Evolutionary conservation across 1,140 invertebrate species (phyloP).

Genomic region (Lepidostoma basale): DNA sequence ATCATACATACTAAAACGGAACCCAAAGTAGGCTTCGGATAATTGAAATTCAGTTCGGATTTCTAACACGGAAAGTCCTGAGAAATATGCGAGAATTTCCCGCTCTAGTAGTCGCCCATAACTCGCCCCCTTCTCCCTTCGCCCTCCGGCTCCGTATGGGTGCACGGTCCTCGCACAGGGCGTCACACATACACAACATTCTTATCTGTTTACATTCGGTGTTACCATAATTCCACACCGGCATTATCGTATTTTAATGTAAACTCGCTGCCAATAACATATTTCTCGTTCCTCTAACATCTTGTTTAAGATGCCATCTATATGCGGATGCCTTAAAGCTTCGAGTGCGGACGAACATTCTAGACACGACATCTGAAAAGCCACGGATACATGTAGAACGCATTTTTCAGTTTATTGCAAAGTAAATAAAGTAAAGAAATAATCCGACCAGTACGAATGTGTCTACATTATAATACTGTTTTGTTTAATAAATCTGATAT

Average conservation of each 20-base stretch:
- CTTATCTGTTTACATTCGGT: constrained; percentile 25
- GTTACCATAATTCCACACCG: constrained; percentile 28
- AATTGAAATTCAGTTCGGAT: constrained; percentile 1
- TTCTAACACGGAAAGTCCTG: constrained; percentile 6
- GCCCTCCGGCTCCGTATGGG: no score
- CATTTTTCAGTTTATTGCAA: neutral
- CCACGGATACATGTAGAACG: neutral
- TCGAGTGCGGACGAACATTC: neutral
- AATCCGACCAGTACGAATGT: no score
- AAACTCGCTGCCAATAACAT: constrained; percentile 23
- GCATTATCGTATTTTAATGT: constrained; percentile 6
- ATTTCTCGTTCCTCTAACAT: constrained; percentile 17
- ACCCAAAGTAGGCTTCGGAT: no score
- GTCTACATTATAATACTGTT: neutral
- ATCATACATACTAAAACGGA: no score
- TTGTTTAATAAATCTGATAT: neutral
- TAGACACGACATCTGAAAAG: neutral
- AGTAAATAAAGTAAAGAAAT: neutral
- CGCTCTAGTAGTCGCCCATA: constrained; percentile 8
- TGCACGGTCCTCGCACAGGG: no score
- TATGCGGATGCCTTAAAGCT: neutral
- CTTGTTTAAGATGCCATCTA: no score
- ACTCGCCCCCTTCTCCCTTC: no score
- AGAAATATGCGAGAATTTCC: constrained; percentile 17
- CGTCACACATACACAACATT: constrained; percentile 13